Evolutionary conservation across 2,113 vertebrate genomes (phyloP).

Genomic region (Protobothrops flavoviridis): DNA sequence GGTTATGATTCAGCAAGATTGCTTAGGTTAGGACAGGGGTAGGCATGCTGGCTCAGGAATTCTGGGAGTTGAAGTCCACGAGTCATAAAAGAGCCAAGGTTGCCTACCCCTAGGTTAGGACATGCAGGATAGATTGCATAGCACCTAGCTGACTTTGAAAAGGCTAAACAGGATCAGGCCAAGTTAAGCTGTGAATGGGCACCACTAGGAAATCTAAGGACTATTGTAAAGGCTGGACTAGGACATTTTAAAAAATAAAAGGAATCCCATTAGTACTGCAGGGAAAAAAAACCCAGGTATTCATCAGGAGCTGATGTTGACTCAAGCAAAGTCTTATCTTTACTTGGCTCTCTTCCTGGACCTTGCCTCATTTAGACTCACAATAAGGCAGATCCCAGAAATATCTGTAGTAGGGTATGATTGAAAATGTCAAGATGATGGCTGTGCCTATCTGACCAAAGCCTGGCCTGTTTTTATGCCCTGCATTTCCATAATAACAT

Average conservation of each 20-base stretch:
- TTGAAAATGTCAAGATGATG: neutral
- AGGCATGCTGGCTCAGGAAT: no score
- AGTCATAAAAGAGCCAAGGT: no score
- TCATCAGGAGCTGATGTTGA: neutral
- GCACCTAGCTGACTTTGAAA: neutral
- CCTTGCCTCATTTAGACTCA: neutral
- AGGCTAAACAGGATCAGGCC: neutral
- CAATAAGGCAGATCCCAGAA: neutral
- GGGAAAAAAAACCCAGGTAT: neutral
- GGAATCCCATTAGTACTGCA: neutral
- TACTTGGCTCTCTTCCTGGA: neutral
- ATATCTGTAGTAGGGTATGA: neutral
- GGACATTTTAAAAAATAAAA: neutral
- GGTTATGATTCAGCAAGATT: neutral
- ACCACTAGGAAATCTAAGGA: neutral
- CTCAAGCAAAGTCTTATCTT: neutral
- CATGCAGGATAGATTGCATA: neutral
- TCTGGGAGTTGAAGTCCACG: no score
- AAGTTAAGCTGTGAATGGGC: neutral
- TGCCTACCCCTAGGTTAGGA: neutral
- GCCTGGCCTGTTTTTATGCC: neutral
- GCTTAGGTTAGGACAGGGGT: neutral
- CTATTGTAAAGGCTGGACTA: neutral
- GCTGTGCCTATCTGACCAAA: neutral
- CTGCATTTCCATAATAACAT: neutral